Conservation (phyloP, 2,888 invertebrate genomes). For the Eudasyphora cyanicolor region DNA sequence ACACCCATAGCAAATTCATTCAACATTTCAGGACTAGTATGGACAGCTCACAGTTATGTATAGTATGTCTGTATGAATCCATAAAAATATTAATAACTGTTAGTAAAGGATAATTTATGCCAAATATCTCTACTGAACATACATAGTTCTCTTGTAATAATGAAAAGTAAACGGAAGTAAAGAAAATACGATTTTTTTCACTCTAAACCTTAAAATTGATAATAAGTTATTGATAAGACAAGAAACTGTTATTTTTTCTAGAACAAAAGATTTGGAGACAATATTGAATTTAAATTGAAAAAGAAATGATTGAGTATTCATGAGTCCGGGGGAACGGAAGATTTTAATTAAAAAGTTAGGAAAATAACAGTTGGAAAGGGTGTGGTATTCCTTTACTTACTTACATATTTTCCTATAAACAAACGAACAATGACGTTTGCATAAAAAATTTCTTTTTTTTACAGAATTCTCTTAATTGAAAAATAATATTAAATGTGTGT, state of each 20-base stretch:
- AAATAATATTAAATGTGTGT: background rate
- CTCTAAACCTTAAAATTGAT: background rate
- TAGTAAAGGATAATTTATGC: conserved; percentile 14
- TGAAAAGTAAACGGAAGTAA: background rate
- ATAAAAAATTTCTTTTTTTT: background rate
- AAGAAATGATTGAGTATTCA: background rate
- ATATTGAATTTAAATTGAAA: background rate
- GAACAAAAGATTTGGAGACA: background rate
- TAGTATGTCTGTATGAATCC: background rate
- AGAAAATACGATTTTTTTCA: conserved; percentile 6
- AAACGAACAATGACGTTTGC: conserved; percentile 11
- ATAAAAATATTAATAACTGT: conserved; percentile 12
- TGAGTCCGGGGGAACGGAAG: background rate
- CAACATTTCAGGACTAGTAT: background rate
- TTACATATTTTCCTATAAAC: background rate
- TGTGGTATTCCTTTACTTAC: background rate
- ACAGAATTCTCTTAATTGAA: conserved; percentile 6
- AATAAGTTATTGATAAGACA: background rate
- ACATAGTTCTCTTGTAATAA: background rate
- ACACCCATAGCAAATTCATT: background rate
- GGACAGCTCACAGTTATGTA: too few species aligned
- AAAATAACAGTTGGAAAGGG: background rate
- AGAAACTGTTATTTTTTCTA: background rate
- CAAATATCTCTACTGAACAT: background rate
- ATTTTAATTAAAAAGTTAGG: conserved; percentile 53